These are phyloP conservation scores for Ochropacha duplaris DNA, from an alignment of 2,888 invertebrate genomes.

Conservation along the genomic window DNA sequence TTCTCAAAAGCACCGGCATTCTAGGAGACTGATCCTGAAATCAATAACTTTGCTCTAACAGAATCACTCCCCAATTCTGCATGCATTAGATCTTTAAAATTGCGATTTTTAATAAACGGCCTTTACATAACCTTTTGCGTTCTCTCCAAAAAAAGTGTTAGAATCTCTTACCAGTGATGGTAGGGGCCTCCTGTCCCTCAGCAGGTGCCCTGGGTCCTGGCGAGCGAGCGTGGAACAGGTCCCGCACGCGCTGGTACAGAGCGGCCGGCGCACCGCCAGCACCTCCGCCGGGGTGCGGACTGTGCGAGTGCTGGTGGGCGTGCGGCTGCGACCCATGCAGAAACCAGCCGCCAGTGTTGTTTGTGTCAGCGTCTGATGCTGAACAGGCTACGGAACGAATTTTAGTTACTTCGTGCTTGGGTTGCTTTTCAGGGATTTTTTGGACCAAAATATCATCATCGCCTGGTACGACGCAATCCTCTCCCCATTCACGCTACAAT, in stretches of 20 bases:
- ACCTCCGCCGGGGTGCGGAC: constrained; percentile 11
- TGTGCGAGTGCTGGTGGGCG: constrained; percentile 12
- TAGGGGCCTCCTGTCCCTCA: constrained; percentile 75
- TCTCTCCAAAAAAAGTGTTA: background rate
- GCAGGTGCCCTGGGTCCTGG: constrained; percentile 73
- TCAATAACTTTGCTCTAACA: too few relatives aligned
- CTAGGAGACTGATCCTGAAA: too few relatives aligned
- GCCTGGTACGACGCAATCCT: too few relatives aligned
- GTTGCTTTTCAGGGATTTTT: too few relatives aligned
- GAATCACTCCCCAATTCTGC: too few relatives aligned
- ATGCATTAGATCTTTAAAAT: too few relatives aligned
- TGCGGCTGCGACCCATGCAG: constrained; percentile 84
- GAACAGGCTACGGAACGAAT: constrained; percentile 63
- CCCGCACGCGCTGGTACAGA: constrained; percentile 92
- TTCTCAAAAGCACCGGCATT: too few relatives aligned
- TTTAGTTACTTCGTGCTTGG: too few relatives aligned
- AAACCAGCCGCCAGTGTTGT: constrained; percentile 86
- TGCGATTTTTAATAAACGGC: too few relatives aligned
- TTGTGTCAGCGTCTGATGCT: constrained; percentile 81
- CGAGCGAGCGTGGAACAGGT: constrained; percentile 87
- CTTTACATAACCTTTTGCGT: too few relatives aligned
- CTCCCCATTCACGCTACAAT: too few relatives aligned
- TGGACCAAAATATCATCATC: too few relatives aligned
- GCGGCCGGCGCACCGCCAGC: constrained; percentile 84
- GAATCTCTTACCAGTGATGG: constrained; percentile 78